Evolutionary conservation across 2,888 invertebrate genomes (phyloP).

Genomic region (Rotaria sp.): DNA sequence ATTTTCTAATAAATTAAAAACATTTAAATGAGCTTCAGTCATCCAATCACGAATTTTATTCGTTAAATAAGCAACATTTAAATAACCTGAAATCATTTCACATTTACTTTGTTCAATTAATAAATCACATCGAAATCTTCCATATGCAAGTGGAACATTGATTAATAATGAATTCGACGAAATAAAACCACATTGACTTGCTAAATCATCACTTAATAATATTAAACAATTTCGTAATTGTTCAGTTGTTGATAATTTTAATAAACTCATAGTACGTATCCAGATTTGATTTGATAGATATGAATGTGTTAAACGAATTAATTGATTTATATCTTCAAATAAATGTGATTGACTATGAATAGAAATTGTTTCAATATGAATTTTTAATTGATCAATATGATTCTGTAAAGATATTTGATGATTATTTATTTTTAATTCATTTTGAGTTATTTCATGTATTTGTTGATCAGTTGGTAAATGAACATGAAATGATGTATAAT

Average conservation of each 20-base stretch:
- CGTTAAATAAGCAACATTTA: background rate
- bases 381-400: too few relatives aligned
- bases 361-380: background rate
- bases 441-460: background rate
- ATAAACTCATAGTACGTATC: background rate
- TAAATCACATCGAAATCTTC: background rate
- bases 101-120: background rate
- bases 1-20: background rate
- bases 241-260: background rate
- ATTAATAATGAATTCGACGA: background rate
- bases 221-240: background rate
- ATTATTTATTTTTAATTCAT: too few relatives aligned
- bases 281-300: background rate
- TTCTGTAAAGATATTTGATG: too few relatives aligned
- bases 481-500: background rate
- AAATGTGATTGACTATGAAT: background rate
- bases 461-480: background rate
- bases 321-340: background rate
- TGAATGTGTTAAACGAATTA: background rate
- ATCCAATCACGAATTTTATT: background rate
- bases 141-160: background rate
- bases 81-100: background rate
- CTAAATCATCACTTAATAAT: background rate
- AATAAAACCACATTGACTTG: background rate
- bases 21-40: background rate